Percentiles rank a stretch among this genome's conserved stretches.
Conservation (phyloP, 2,113 vertebrate genomes). For the Myrmecophaga tridactyla region DNA sequence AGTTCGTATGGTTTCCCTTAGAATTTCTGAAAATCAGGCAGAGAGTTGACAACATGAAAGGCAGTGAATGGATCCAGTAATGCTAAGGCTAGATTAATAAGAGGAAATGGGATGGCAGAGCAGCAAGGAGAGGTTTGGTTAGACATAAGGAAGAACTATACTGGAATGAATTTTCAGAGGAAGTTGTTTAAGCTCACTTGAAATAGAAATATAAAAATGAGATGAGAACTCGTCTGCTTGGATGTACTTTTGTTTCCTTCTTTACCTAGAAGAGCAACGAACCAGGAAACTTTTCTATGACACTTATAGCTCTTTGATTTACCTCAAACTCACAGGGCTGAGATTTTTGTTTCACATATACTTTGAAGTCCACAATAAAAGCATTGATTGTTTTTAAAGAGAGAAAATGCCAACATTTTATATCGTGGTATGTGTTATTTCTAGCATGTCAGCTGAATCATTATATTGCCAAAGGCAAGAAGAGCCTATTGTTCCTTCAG, state of each 20-base stretch:
- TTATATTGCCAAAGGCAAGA: slow-evolving; percentile 65
- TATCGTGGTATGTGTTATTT: slow-evolving; percentile 62
- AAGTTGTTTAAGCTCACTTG: slow-evolving; percentile 41
- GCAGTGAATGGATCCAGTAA: background rate
- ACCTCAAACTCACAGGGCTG: slow-evolving; percentile 3
- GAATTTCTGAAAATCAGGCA: slow-evolving; percentile 35
- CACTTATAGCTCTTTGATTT: slow-evolving; percentile 62
- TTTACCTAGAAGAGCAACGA: slow-evolving; percentile 34
- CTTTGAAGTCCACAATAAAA: slow-evolving; percentile 70
- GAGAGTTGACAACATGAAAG: slow-evolving; percentile 20
- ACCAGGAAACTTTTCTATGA: slow-evolving; percentile 48
- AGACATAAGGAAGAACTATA: slow-evolving; percentile 29
- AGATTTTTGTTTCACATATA: slow-evolving; percentile 59
- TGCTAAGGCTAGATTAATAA: background rate
- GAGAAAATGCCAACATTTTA: slow-evolving; percentile 62
- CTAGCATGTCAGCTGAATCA: slow-evolving; percentile 59
- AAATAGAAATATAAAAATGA: slow-evolving; percentile 57
- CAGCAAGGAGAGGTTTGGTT: background rate
- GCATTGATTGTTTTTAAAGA: slow-evolving; percentile 72
- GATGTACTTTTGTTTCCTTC: slow-evolving; percentile 55
- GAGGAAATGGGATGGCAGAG: background rate
- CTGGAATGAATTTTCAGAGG: background rate
- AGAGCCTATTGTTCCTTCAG: slow-evolving; percentile 58
- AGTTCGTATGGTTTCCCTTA: slow-evolving; percentile 29
- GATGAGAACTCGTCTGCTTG: slow-evolving; percentile 18